Evolutionary conservation across 2,113 vertebrate species (phyloP).

Genomic region (Megaceryle torquata): DNA sequence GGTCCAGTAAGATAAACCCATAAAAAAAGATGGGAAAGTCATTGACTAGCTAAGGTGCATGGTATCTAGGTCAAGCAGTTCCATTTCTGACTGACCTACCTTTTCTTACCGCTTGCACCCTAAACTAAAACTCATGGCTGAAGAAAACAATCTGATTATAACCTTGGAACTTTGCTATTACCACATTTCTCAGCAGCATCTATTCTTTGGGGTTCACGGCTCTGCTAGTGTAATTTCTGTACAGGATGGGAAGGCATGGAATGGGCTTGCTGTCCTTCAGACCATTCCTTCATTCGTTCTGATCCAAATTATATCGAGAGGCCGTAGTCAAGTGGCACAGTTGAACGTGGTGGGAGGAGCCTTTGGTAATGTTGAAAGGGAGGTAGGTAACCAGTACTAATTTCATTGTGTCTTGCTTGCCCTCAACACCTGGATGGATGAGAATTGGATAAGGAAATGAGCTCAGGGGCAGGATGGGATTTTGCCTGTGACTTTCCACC

Average conservation of each 20-base stretch:
- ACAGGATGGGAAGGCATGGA: background rate
- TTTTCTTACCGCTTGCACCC: background rate
- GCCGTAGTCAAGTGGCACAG: background rate
- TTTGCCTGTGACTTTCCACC: background rate
- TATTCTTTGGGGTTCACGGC: background rate
- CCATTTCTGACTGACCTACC: background rate
- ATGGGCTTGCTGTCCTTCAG: background rate
- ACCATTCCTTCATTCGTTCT: background rate
- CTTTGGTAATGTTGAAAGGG: background rate
- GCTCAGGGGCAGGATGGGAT: rapidly evolving
- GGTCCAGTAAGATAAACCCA: background rate
- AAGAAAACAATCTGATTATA: background rate
- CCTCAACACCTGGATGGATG: rapidly evolving
- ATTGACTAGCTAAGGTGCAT: background rate
- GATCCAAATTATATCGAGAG: background rate
- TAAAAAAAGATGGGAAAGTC: background rate
- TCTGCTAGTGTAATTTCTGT: background rate
- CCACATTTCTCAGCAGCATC: background rate
- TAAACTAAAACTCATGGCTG: background rate
- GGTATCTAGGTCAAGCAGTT: background rate
- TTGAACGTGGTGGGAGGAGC: background rate
- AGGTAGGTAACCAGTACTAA: background rate
- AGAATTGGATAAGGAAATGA: background rate
- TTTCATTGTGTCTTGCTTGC: background rate
- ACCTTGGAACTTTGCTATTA: background rate